Base-by-base conservation (phyloP, 92 coral and sea anemone species). In the Epizoanthus rinbou region DNA sequence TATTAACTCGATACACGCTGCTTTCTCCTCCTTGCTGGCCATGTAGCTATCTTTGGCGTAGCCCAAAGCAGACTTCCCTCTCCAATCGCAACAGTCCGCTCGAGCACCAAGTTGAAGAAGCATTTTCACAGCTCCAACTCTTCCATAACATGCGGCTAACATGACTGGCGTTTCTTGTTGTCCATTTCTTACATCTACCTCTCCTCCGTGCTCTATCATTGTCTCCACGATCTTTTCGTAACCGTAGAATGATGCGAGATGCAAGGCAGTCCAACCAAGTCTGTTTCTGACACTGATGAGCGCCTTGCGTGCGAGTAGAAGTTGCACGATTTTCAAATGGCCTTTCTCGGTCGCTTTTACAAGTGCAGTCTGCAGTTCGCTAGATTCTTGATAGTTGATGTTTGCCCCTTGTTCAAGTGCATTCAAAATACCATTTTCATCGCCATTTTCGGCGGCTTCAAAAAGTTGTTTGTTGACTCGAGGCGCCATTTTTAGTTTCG, bases 191-290 rank as follows among this genome's bases (percentile, higher is more conserved):
- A 74, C 33, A 52, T 74, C 80, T 15, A 74, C 80, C 6, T 74
- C 80, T 74, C 80, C 80, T 56, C 80, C 80, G 39, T 74, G 80
- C 39, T 74, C 39, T 28, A 74, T 53, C 80, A 74, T 74, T n/a
- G 63, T 45, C 64, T 53, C 64, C 0, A 74, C 80, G 54, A 74
- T 74, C 43, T 74, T 9, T 23, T 74, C 80, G 24, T 74, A 45
- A 64, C 80, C 80, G 41, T 23, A 53, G 39, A 74, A 54, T 9
- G 80, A 47, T 8, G 80, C 80, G 6, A 18, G 64, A 52, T 74
- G 80, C 0, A 74, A 24, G 0, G 80, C 80, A 11, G 80, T 74
- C 80, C 80, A 74, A 16, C 80, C 80, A 16, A 50, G 63, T 24
- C 43, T 54, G 23, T 54, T 74, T 53, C 60, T 52, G 5, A 74